Percentiles rank a stretch among this genome's conserved stretches.
These are phyloP conservation scores for Agrotis ipsilon DNA, from an alignment of 2,888 invertebrate genomes.

Conservation along the genomic window DNA sequence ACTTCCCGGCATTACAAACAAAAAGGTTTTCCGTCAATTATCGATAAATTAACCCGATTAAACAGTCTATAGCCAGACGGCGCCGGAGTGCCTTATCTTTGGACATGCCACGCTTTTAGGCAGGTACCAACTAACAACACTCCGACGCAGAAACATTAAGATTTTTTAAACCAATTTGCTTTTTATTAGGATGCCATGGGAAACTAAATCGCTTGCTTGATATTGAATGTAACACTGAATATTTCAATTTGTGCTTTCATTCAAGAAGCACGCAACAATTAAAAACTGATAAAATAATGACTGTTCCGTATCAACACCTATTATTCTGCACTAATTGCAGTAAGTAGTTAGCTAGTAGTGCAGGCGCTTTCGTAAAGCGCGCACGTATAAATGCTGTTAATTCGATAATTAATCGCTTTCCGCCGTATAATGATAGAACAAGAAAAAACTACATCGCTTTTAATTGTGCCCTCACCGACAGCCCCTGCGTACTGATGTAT, in stretches of 20 bases:
- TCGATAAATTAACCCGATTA: conserved; percentile 91
- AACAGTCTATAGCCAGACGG: conserved; percentile 88
- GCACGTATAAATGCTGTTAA: conserved; percentile 60
- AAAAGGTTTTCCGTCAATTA: conserved; percentile 91
- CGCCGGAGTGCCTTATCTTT: conserved; percentile 88
- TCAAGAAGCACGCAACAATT: conserved; percentile 27
- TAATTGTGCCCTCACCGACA: conserved; percentile 62
- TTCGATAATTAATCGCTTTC: conserved; percentile 63
- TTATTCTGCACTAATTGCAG: conserved; percentile 43
- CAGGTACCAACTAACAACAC: conserved; percentile 86
- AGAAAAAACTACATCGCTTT: conserved; percentile 59
- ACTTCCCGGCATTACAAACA: conserved; percentile 91
- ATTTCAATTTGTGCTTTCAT: conserved; percentile 34
- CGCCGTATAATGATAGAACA: conserved; percentile 55
- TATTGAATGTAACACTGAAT: conserved; percentile 37
- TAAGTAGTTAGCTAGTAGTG: conserved; percentile 9
- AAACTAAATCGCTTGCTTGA: conserved; percentile 55
- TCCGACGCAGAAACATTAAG: conserved; percentile 80
- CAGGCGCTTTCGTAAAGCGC: conserved; percentile 41
- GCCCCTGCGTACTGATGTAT: conserved; percentile 65
- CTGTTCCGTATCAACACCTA: conserved; percentile 45
- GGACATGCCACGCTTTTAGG: conserved; percentile 90
- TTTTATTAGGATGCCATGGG: conserved; percentile 82
- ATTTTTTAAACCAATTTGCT: conserved; percentile 87
- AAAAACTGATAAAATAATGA: conserved; percentile 22